Percentiles rank a stretch among this genome's conserved stretches.
Evolutionary conservation across 2,113 vertebrate genomes (phyloP).

Genomic region (Pycnonotus jocosus): DNA sequence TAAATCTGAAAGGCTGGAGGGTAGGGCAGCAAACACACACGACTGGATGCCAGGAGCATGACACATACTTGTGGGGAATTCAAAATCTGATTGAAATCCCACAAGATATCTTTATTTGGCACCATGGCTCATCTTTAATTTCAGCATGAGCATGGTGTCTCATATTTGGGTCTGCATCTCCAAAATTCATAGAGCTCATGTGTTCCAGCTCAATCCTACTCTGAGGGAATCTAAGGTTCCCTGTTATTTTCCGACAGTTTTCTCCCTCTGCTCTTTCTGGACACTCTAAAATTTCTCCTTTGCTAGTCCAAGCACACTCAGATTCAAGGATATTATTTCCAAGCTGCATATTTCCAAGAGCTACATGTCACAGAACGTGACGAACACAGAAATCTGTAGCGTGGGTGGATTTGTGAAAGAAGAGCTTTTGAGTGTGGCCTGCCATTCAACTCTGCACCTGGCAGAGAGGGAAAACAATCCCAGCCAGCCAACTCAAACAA

Average conservation of each 20-base stretch:
- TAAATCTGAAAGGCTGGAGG: not conserved
- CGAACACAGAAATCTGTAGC: slow-evolving; percentile 57
- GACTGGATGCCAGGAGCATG: not conserved
- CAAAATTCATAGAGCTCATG: not conserved
- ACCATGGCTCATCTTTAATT: not conserved
- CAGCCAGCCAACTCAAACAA: slow-evolving; percentile 58
- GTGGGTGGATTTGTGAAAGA: slow-evolving; percentile 68
- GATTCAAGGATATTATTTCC: slow-evolving; percentile 45
- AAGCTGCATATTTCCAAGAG: slow-evolving; percentile 47
- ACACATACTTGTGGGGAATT: not conserved
- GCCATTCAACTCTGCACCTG: slow-evolving; percentile 70
- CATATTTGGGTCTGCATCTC: not conserved
- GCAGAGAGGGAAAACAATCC: slow-evolving; percentile 61
- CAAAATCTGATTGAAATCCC: not conserved
- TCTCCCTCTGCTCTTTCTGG: slow-evolving; percentile 18
- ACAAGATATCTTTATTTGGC: not conserved
- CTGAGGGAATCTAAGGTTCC: slow-evolving; percentile 33
- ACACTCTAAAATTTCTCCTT: slow-evolving; percentile 34
- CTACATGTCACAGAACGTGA: slow-evolving; percentile 62
- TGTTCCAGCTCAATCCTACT: not conserved
- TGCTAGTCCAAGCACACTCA: slow-evolving; percentile 17
- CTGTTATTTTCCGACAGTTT: not conserved
- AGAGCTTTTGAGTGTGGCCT: slow-evolving; percentile 65
- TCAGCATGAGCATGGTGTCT: not conserved
- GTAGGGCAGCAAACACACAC: not conserved